Percentiles rank a stretch among this genome's conserved stretches.
These are phyloP conservation scores for Myanophis thanlyinensis DNA, from an alignment of 2,113 vertebrate species.

Conservation along the genomic window DNA sequence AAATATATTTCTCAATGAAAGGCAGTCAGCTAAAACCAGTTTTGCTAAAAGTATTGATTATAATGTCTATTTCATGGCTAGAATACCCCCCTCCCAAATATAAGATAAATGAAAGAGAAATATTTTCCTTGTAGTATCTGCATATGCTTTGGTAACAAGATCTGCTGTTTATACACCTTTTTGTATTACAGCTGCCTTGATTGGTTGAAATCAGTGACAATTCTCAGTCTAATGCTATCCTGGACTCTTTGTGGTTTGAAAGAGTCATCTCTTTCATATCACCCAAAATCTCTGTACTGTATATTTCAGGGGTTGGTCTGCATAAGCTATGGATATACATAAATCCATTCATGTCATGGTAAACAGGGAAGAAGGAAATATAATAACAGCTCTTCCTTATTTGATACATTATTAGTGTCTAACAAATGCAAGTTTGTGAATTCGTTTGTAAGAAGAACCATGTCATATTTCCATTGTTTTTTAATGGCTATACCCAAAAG, in stretches of 20 bases:
- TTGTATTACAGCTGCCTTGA: not conserved
- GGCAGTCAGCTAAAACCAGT: not conserved
- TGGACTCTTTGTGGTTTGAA: not conserved
- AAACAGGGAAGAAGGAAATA: not conserved
- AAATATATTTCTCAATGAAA: not conserved
- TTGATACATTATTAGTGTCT: not conserved
- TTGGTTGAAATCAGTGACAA: not conserved
- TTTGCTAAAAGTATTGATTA: not conserved
- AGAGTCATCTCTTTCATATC: not conserved
- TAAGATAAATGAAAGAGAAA: not conserved
- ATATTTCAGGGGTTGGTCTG: not conserved
- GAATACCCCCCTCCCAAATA: not conserved
- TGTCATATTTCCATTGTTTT: slow-evolving; percentile 37
- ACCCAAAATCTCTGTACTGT: not conserved
- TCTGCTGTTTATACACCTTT: not conserved
- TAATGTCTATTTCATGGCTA: not conserved
- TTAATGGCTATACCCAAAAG: slow-evolving; percentile 46
- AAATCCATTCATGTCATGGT: not conserved
- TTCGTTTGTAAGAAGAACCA: not conserved
- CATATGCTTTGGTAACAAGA: too few relatives aligned
- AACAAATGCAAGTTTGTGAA: not conserved
- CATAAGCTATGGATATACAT: not conserved
- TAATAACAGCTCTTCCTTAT: not conserved
- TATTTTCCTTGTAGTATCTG: not conserved
- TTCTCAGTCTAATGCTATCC: not conserved